Evolutionary conservation across 2,888 invertebrate genomes (phyloP).

Genomic region (Cactoblastis cactorum): DNA sequence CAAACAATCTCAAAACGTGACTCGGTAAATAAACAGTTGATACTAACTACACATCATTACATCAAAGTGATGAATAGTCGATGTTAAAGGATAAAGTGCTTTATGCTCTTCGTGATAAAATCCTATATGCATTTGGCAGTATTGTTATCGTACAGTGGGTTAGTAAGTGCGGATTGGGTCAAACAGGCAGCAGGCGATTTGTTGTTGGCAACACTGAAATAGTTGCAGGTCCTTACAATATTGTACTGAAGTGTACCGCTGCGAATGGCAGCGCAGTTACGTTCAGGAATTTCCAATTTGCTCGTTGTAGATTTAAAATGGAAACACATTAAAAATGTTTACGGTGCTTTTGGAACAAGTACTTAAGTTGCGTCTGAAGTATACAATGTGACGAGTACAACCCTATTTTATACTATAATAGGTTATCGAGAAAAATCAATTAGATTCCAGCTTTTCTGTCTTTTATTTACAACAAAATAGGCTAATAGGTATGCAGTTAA

Average conservation of each 20-base stretch:
- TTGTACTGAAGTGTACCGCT: slow-evolving; percentile 47
- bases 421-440: background rate
- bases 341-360: slow-evolving; percentile 13
- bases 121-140: slow-evolving; percentile 39
- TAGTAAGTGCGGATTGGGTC: slow-evolving; percentile 71
- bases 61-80: slow-evolving; percentile 62
- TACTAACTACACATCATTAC: slow-evolving; percentile 73
- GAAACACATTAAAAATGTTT: slow-evolving; percentile 18
- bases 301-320: slow-evolving; percentile 19
- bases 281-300: slow-evolving; percentile 24
- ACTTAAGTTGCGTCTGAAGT: background rate
- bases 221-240: slow-evolving; percentile 51
- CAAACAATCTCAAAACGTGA: slow-evolving; percentile 33
- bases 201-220: slow-evolving; percentile 54
- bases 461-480: too few species aligned
- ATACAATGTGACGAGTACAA: background rate
- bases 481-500: too few species aligned
- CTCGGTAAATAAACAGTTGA: slow-evolving; percentile 75
- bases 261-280: slow-evolving; percentile 37
- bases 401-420: too few species aligned
- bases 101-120: slow-evolving; percentile 41
- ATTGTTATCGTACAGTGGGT: slow-evolving; percentile 65
- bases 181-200: slow-evolving; percentile 51
- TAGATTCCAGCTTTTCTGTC: background rate
- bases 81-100: slow-evolving; percentile 57